Evolutionary conservation across 2,113 vertebrate species (phyloP).

Genomic region (Lagenorhynchus albirostris): DNA sequence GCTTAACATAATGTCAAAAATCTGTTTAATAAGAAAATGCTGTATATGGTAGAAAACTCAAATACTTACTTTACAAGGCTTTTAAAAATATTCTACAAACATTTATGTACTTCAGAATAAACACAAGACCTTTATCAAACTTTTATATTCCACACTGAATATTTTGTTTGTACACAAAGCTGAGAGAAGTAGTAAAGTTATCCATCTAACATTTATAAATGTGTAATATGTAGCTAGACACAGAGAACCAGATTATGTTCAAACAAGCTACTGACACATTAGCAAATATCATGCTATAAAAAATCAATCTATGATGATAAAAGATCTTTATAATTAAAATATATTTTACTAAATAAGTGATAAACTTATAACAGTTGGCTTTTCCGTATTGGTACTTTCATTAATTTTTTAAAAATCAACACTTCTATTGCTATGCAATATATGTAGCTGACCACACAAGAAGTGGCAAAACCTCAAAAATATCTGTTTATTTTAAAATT

Average conservation of each 20-base stretch:
- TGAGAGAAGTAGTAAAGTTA: not conserved
- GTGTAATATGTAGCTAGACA: not conserved
- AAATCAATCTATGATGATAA: not conserved
- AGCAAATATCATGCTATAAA: not conserved
- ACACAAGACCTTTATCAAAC: not conserved
- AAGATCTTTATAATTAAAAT: conserved; percentile 7
- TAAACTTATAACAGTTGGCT: not conserved
- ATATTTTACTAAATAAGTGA: not conserved
- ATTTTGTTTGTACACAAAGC: conserved; percentile 32
- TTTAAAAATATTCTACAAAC: conserved; percentile 22
- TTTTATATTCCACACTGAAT: not conserved
- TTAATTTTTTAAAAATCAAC: conserved; percentile 32
- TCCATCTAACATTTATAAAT: not conserved
- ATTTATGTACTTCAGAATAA: conserved; percentile 39
- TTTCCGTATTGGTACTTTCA: not conserved
- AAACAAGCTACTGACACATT: not conserved
- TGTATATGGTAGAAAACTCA: not conserved
- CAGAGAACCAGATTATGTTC: not conserved
- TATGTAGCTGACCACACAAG: not conserved
- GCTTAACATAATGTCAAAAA: conserved; percentile 49
- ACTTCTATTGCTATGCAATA: conserved; percentile 11
- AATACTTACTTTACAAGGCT: conserved; percentile 6
- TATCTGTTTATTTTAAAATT: conserved; percentile 35
- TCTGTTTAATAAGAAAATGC: conserved; percentile 54
- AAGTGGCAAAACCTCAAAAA: not conserved